A percentile compares a stretch with the other conserved stretches of the same genome.
Conservation (phyloP, 1,140 invertebrate genomes). For the Brachionus angularis region DNA sequence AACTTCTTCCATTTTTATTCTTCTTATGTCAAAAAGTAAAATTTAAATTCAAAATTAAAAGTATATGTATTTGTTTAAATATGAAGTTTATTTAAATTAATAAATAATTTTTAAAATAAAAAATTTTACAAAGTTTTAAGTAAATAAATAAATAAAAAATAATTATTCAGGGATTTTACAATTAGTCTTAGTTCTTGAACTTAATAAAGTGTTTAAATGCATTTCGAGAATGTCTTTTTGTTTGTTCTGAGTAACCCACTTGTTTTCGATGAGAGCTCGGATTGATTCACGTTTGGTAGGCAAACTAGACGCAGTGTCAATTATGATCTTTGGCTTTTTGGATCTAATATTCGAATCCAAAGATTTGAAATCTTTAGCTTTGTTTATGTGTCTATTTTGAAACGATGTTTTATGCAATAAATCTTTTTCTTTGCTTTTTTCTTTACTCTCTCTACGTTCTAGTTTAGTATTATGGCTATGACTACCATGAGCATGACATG, state of each 20-base stretch:
- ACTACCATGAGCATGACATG: constrained; percentile 20
- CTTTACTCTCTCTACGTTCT: neutral
- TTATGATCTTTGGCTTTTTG: constrained; percentile 32
- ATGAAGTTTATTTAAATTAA: no score
- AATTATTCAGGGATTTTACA: constrained; percentile 3
- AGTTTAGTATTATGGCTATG: neutral
- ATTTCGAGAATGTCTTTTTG: constrained; percentile 36
- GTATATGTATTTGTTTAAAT: no score
- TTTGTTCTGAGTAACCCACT: constrained; percentile 25
- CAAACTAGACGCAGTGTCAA: constrained; percentile 24
- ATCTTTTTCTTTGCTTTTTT: neutral
- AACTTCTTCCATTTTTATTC: neutral
- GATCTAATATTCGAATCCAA: constrained; percentile 23
- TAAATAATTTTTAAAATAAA: neutral
- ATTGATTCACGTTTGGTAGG: constrained; percentile 38
- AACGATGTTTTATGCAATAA: constrained; percentile 8
- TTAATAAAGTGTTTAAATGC: constrained; percentile 41
- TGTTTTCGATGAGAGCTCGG: constrained; percentile 34
- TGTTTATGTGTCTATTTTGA: constrained; percentile 29
- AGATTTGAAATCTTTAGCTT: constrained; percentile 12
- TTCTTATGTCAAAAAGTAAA: neutral
- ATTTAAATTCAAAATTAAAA: no score
- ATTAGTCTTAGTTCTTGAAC: neutral
- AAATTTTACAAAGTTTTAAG: neutral
- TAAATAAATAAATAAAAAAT: neutral